Conservation (phyloP, 2,888 invertebrate species). For the Pollenia labialis region DNA sequence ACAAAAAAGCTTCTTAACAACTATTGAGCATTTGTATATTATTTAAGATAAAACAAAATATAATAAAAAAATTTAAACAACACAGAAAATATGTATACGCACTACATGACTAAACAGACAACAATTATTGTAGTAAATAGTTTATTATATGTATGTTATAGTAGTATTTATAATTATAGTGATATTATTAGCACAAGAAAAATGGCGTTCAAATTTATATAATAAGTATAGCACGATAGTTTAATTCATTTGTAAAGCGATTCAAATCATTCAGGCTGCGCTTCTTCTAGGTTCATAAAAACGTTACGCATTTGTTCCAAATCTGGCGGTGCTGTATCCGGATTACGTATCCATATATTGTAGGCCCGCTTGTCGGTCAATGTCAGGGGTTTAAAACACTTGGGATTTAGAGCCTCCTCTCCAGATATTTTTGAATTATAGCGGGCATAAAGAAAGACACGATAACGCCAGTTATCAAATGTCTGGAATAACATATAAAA, state of each 20-base stretch:
- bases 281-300: slow-evolving; percentile 81
- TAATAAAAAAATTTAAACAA: slow-evolving; percentile 54
- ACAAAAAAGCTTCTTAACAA: slow-evolving; percentile 60
- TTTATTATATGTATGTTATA: slow-evolving; percentile 27
- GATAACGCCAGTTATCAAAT: slow-evolving; percentile 82
- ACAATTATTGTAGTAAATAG: slow-evolving; percentile 65
- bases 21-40: slow-evolving; percentile 69
- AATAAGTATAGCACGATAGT: slow-evolving; percentile 63
- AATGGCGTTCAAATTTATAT: slow-evolving; percentile 57
- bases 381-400: slow-evolving; percentile 81
- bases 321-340: slow-evolving; percentile 81
- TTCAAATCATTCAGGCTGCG: slow-evolving; percentile 76
- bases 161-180: slow-evolving; percentile 47
- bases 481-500: slow-evolving; percentile 74
- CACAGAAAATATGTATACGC: slow-evolving; percentile 56
- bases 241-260: not conserved
- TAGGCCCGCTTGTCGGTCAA: slow-evolving; percentile 81
- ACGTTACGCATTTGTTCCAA: slow-evolving; percentile 82
- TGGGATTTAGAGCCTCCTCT: slow-evolving; percentile 80
- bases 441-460: slow-evolving; percentile 81
- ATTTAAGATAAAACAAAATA: slow-evolving; percentile 56
- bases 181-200: slow-evolving; percentile 68
- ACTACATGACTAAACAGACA: slow-evolving; percentile 71
- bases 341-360: slow-evolving; percentile 81
- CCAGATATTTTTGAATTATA: slow-evolving; percentile 81